A percentile compares a stretch with the other conserved stretches of the same genome.
phyloP scores from a whole-genome alignment of 2,113 vertebrate species.

The Tetrax tetrax region DNA sequence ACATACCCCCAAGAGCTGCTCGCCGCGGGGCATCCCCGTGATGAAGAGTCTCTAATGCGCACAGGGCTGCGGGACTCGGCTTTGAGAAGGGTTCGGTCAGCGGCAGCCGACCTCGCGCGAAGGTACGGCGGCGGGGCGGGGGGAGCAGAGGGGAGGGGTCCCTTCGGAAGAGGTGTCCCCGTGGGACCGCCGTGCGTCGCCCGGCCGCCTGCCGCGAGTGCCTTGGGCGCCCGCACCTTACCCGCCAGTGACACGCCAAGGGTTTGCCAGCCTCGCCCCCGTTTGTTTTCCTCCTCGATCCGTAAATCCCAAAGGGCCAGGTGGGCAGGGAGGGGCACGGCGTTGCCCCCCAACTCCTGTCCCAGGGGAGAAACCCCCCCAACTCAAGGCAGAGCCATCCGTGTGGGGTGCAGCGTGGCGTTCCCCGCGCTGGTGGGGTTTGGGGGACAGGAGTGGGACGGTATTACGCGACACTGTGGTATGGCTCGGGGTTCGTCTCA shows the following conservation, averaged over 20 bases:
- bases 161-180: background rate
- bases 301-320: background rate
- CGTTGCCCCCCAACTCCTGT: background rate
- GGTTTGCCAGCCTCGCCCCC: background rate
- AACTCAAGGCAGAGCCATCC: background rate
- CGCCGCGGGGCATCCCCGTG: conserved; percentile 65
- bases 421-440: accelerated
- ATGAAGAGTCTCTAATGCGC: conserved; percentile 61
- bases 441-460: background rate
- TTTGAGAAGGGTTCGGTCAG: conserved; percentile 61
- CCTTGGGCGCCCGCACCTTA: background rate
- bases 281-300: background rate
- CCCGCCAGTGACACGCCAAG: background rate
- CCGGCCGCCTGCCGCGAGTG: background rate
- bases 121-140: background rate
- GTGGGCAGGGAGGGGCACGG: background rate
- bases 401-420: accelerated
- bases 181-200: background rate
- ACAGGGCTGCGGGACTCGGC: conserved; percentile 61
- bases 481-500: background rate
- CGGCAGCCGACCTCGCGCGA: conserved; percentile 11
- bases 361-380: background rate
- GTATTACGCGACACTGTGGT: background rate
- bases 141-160: background rate
- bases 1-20: conserved; percentile 66